Base-by-base conservation (phyloP, 2,113 vertebrate species). In the Oostethus manadensis region DNA sequence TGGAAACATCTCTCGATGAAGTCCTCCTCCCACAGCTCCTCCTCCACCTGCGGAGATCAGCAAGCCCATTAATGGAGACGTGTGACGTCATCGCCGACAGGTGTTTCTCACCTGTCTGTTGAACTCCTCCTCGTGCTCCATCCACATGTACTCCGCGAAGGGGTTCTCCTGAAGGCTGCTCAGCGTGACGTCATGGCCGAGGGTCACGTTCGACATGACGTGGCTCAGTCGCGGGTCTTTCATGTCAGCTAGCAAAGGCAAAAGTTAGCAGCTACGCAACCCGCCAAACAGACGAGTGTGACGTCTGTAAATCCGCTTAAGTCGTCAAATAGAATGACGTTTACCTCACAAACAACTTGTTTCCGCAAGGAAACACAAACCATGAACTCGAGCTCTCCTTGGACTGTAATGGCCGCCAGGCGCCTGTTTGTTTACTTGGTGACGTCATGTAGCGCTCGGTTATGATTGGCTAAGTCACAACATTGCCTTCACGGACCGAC, bases 101-200 rank as follows among this genome's bases (percentile, higher is more conserved):
- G 7, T 18, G 46, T 48, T 2, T 10, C 45, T 76, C 53, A 93
- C 94, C 90, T 96, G 94, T 74, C 91, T 88, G 87, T 96, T 93
- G 54, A 96, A 96, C 67, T 96, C 94, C 82, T 96, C 94, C 64
- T 96, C 94, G 1, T 96, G 93, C 85, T 96, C 94, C 94, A 96
- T 96, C 94, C 94, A 96, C 94, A 96, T 91, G 77, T 94, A 96
- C 70, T 96, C 94, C 0, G 94, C 94, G 78, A 96, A 96, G 50
- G 94, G 94, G 76, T 96, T 90, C 60, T 95, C 93, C 93, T 64
- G 90, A 84, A 16, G 57, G 17, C 10, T 18, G 50, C 23, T 51
- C 55, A 93, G 90, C 71, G 93, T 90, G 63, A 92, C 86, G 70
- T 94, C 90, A 63, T 88, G 87, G 10, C 83, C 89, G 80, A 88